A percentile compares a stretch with the other conserved stretches of the same genome.
Evolutionary conservation across 2,113 vertebrate genomes (phyloP).

Genomic region (Salminus brasiliensis): DNA sequence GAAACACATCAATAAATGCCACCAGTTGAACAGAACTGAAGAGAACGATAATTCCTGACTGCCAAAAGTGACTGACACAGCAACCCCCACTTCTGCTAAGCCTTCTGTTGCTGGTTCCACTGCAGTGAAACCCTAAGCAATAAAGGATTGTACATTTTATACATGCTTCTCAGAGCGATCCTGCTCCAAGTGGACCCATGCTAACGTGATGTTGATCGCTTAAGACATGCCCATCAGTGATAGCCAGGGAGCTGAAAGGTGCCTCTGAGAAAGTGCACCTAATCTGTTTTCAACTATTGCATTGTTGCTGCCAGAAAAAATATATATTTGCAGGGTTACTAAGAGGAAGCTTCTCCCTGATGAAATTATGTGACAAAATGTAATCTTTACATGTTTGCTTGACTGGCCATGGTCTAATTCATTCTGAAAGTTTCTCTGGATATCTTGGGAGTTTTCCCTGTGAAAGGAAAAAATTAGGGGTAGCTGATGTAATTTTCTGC

Average conservation of each 20-base stretch:
- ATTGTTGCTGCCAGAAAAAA: neutral
- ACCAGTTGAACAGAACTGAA: slow-evolving; percentile 24
- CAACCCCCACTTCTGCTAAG: neutral
- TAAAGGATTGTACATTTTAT: neutral
- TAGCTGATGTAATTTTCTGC: no score
- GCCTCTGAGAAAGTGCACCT: neutral
- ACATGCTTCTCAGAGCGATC: neutral
- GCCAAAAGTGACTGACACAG: neutral
- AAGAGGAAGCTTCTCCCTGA: no score
- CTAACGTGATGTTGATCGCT: slow-evolving; percentile 9
- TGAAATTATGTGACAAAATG: no score
- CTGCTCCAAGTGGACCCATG: neutral
- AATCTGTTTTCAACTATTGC: neutral
- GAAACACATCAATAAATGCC: slow-evolving; percentile 20
- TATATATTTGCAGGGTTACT: no score
- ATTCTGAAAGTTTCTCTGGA: no score
- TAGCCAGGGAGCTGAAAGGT: neutral
- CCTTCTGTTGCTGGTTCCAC: neutral
- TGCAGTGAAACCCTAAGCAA: neutral
- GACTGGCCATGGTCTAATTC: no score
- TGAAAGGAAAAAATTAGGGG: no score
- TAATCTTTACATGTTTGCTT: no score
- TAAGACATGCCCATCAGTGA: neutral
- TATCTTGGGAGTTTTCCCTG: no score
- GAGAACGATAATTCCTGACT: slow-evolving; percentile 22